Evolutionary conservation across 2,888 invertebrate species (phyloP), one percentile per base, ranked within the genome.

Genomic region (Andrena chrysosceles): DNA sequence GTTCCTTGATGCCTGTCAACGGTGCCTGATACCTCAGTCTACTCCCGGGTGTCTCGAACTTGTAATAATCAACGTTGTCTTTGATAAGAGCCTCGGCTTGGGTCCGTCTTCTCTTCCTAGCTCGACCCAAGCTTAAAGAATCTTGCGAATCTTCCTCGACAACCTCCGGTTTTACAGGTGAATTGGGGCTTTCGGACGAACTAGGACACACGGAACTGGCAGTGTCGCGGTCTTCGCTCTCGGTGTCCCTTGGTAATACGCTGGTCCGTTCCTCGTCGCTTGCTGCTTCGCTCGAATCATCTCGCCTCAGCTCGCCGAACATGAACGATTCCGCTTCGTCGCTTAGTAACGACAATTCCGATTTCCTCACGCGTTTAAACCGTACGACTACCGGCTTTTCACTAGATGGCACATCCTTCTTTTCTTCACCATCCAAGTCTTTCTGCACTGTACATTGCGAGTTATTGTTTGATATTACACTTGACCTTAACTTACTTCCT

Each of bases 311-410:
- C 78, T 95, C 95, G 4, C 95, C 94, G 91, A 98, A 98, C 96
- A 98, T 96, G 91, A 98, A 98, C 88, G 97, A 97, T 90, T 97
- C 97, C 0, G 98, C 98, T 93, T 98, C 98, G 88, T 97, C 97
- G 90, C 97, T 97, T 66, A 98, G 93, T 68, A 96, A 95, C 0
- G 96, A 96, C 68, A 98, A 91, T 93, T 97, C 97, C 0, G 97
- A 96, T 68, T 96, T 95, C 4, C 97, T 95, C 23, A 97, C 96
- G 84, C 97, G 96, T 71, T 96, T 96, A 89, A 97, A 97, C 90
- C 97, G 96, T 0, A 97, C 97, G 29, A 97, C 96, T 33, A 97
- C 94, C 0, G 96, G 93, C 67, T 94, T 94, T 60, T 94, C 93
- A 89, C 94, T 91, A 77, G 94, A 92, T 33, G 92, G 90, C 26